A percentile compares a stretch with the other conserved stretches of the same genome.
Conservation (phyloP, 2,888 invertebrate species). For the Platycheirus rosarum region DNA sequence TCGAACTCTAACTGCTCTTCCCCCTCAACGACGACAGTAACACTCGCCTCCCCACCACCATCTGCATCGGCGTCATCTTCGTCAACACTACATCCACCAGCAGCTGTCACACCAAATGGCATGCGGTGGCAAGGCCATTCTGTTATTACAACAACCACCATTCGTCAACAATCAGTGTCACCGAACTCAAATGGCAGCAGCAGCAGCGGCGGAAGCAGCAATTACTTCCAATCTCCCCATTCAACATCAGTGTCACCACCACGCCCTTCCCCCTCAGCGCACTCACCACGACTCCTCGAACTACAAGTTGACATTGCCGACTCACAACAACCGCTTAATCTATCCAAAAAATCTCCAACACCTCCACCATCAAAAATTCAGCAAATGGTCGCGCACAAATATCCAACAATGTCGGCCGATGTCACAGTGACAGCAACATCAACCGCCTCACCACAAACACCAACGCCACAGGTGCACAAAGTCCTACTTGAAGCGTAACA, state of each 20-base stretch:
- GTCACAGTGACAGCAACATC: slow-evolving; percentile 81
- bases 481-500: slow-evolving; percentile 86
- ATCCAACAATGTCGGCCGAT: slow-evolving; percentile 81
- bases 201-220: slow-evolving; percentile 77
- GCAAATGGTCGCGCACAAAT: slow-evolving; percentile 80
- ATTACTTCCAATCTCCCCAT: slow-evolving; percentile 83
- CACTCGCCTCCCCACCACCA: slow-evolving; percentile 80
- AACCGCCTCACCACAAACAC: slow-evolving; percentile 74
- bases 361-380: slow-evolving; percentile 86
- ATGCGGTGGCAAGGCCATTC: slow-evolving; percentile 83
- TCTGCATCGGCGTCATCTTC: slow-evolving; percentile 73
- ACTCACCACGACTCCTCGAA: slow-evolving; percentile 85
- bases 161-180: slow-evolving; percentile 82
- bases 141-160: slow-evolving; percentile 86
- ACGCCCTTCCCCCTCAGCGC: slow-evolving; percentile 82
- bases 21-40: slow-evolving; percentile 79
- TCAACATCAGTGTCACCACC: slow-evolving; percentile 83
- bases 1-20: slow-evolving; percentile 79
- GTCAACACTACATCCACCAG: slow-evolving; percentile 74
- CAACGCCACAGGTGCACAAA: slow-evolving; percentile 83
- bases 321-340: slow-evolving; percentile 92
- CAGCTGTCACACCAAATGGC: slow-evolving; percentile 80
- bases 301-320: slow-evolving; percentile 93
- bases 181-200: slow-evolving; percentile 80
- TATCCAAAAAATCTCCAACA: slow-evolving; percentile 92